Percentiles rank a stretch among this genome's conserved stretches.
phyloP scores from a whole-genome alignment of 92 coral and sea anemone species.

The Parazoanthus darwini region DNA sequence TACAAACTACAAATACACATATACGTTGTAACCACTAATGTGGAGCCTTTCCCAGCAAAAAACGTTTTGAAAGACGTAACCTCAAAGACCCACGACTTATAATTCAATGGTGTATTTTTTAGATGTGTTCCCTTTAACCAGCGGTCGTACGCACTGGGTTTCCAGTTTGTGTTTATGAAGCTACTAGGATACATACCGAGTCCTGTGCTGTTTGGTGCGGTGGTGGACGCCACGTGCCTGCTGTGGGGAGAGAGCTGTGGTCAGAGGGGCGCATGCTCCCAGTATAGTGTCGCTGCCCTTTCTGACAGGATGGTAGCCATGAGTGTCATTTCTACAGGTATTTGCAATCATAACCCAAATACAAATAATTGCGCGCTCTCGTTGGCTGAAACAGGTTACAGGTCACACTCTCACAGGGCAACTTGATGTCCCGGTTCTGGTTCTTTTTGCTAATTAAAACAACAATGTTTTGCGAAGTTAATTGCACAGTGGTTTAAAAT shows the following conservation, averaged over 20 bases:
- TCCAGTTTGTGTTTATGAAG: slow-evolving; percentile 41
- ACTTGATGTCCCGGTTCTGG: no score
- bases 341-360: no score
- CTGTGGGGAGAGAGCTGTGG: slow-evolving; percentile 40
- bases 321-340: slow-evolving; percentile 1
- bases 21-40: no score
- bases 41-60: no score
- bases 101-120: background rate
- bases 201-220: slow-evolving; percentile 33
- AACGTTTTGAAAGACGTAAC: no score
- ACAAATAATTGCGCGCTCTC: background rate
- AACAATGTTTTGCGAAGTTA: no score
- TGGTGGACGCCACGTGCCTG: slow-evolving; percentile 28
- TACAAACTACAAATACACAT: no score
- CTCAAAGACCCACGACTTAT: background rate
- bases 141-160: slow-evolving; percentile 48
- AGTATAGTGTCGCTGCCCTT: slow-evolving; percentile 5
- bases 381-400: background rate
- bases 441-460: no score
- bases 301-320: slow-evolving; percentile 4
- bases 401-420: background rate
- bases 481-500: no score
- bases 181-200: slow-evolving; percentile 48
- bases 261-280: slow-evolving; percentile 11
- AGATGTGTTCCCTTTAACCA: slow-evolving; percentile 63